These are phyloP conservation scores for Sturnira hondurensis DNA, from an alignment of 2,113 vertebrate genomes.

Conservation along the genomic window DNA sequence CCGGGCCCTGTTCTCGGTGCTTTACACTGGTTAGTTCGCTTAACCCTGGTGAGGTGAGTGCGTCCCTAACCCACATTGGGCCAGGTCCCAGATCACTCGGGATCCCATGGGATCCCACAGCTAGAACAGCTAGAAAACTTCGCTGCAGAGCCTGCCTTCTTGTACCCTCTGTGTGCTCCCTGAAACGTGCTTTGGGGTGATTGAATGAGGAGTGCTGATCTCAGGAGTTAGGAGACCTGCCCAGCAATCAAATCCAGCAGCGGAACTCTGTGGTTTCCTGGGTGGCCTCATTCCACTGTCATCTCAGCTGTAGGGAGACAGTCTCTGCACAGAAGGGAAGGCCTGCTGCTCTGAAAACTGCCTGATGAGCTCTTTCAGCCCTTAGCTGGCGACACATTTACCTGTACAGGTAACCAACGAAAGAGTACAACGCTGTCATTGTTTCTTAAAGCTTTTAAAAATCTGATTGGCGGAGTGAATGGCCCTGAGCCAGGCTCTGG, in stretches of 20 bases:
- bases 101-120: too few relatives aligned
- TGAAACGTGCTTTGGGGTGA: background rate
- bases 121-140: background rate
- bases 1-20: background rate
- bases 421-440: background rate
- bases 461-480: background rate
- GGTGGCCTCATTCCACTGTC: background rate
- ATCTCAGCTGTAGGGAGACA: background rate
- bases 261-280: background rate
- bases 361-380: background rate
- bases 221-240: background rate
- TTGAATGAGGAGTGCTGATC: background rate
- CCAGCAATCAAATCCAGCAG: fast-evolving
- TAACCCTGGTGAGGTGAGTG: background rate
- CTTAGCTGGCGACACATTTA: background rate
- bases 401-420: background rate
- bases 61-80: too few relatives aligned
- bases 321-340: background rate
- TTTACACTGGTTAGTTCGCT: background rate
- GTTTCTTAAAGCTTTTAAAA: background rate
- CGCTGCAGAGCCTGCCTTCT: background rate
- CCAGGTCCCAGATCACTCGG: background rate
- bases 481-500: background rate
- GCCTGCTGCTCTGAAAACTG: background rate
- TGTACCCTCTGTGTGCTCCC: background rate